phyloP scores from a whole-genome alignment of 2,888 invertebrate genomes.

The Galerucella nymphaeae region DNA sequence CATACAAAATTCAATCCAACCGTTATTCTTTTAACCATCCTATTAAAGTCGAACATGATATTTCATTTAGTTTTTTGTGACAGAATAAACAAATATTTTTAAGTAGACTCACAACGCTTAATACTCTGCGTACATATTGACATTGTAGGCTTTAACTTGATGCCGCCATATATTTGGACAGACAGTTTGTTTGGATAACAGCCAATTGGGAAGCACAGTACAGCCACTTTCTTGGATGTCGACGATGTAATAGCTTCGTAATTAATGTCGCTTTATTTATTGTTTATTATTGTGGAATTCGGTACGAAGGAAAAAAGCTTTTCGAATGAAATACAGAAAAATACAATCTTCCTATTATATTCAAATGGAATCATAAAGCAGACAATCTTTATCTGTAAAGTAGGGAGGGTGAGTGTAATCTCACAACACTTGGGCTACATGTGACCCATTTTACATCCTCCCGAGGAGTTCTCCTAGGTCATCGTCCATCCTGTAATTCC shows the following conservation, averaged over 20 bases:
- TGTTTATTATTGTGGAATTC: background rate
- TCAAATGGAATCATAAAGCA: too few relatives aligned
- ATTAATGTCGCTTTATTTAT: background rate
- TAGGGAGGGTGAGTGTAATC: too few relatives aligned
- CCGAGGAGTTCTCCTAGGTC: too few relatives aligned
- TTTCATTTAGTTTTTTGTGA: conserved; percentile 59
- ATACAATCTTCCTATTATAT: background rate
- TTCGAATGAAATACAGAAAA: background rate
- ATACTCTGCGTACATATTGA: conserved; percentile 62
- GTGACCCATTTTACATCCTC: too few relatives aligned
- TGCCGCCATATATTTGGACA: conserved; percentile 60
- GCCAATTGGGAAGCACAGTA: conserved; percentile 56
- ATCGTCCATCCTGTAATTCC: too few relatives aligned
- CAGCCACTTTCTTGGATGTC: conserved; percentile 31
- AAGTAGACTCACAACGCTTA: conserved; percentile 59
- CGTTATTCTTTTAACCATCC: conserved; percentile 16
- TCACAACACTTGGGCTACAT: too few relatives aligned
- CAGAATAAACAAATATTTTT: conserved; percentile 54
- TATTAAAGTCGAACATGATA: conserved; percentile 52
- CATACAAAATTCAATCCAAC: conserved; percentile 40
- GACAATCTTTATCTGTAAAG: too few relatives aligned
- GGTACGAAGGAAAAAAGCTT: background rate
- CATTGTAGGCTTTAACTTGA: conserved; percentile 57
- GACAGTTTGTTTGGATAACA: conserved; percentile 55
- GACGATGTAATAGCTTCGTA: background rate